phyloP scores from a whole-genome alignment of 1,140 invertebrate species.

The Drosophila mayri region DNA sequence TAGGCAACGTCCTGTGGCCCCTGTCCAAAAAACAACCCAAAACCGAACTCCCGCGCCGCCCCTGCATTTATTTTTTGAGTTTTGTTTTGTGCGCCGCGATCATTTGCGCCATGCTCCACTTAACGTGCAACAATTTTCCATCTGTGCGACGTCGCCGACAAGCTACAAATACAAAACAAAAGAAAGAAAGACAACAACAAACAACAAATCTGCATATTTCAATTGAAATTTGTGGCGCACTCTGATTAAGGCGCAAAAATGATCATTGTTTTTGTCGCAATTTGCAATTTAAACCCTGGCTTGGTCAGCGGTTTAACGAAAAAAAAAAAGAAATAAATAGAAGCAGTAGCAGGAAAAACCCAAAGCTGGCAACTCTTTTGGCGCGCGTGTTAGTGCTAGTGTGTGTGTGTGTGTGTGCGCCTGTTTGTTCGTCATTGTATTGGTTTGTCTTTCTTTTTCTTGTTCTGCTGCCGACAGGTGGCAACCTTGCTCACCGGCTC shows the following conservation, averaged over 20 bases:
- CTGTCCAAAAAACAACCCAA: not conserved
- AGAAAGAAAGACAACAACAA: constrained; percentile 1
- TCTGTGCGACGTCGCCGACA: constrained; percentile 27
- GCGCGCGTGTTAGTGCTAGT: constrained; percentile 9
- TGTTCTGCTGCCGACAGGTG: constrained; percentile 49
- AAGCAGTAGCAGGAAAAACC: constrained; percentile 4
- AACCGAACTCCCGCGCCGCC: constrained; percentile 23
- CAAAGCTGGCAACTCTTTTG: constrained; percentile 30
- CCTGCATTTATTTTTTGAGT: constrained; percentile 59
- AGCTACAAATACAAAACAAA: constrained; percentile 20
- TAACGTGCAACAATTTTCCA: constrained; percentile 75
- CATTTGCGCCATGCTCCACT: constrained; percentile 73
- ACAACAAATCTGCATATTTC: constrained; percentile 64
- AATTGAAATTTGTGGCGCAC: constrained; percentile 78
- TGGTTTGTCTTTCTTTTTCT: constrained; percentile 5
- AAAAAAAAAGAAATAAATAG: constrained; percentile 1
- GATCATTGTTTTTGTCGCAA: constrained; percentile 45
- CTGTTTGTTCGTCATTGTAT: not conserved
- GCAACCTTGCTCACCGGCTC: constrained; percentile 55
- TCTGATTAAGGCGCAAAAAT: constrained; percentile 65
- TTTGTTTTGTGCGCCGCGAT: constrained; percentile 48
- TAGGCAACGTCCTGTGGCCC: constrained; percentile 61
- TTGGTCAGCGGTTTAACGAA: constrained; percentile 1
- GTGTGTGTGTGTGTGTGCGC: constrained; percentile 7
- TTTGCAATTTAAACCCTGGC: constrained; percentile 37